Base-by-base conservation (phyloP, 2,888 invertebrate species). In the Epinotia nisella region DNA sequence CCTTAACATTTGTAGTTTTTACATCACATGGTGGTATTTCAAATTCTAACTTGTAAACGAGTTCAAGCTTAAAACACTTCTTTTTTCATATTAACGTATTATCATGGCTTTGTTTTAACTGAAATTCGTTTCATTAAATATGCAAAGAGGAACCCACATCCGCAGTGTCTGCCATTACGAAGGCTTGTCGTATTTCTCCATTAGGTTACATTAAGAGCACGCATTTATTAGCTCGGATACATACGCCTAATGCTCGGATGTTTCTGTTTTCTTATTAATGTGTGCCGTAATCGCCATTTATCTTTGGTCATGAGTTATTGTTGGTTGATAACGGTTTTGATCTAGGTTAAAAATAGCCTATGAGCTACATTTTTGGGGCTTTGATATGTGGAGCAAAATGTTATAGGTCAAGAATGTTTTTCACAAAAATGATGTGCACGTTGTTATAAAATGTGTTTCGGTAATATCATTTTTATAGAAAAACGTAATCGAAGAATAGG, bases 141-240 rank as follows among this genome's bases (percentile, higher is more conserved):
- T 72, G 68, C 68, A 72, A 67, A 68, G 62, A 62, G 72, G 61
- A 72, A 35, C 41, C 55, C 56, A 29, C 67, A 39, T 61, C 45
- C 55, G 55, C 41, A 62, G 41, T 49, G 67, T 56, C 21, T 21
- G 49, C 53, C 55, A 60, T 72, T 72, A 55, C 49, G 53, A 9
- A 15, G 67, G 19, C 15, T 49, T 61, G 49, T 60, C 56, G 56
- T 72, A 72, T 68, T 72, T 68, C 62, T 62, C 68, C 72, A 72
- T 72, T 72, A 72, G 67, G 68, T 58, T 72, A 68, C 72, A 72
- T 72, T 72, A 72, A 58, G 67, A 68, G 56, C 72, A 41, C 56
- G 51, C 67, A 72, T 72, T 72, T 72, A 68, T 72, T 71, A 66
- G 41, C 4, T 29, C n/a, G 72, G 72, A 62, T 72, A 72, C 68